phyloP scores from a whole-genome alignment of 2,797 vertebrate genomes.

The Trematomus bernacchii region DNA sequence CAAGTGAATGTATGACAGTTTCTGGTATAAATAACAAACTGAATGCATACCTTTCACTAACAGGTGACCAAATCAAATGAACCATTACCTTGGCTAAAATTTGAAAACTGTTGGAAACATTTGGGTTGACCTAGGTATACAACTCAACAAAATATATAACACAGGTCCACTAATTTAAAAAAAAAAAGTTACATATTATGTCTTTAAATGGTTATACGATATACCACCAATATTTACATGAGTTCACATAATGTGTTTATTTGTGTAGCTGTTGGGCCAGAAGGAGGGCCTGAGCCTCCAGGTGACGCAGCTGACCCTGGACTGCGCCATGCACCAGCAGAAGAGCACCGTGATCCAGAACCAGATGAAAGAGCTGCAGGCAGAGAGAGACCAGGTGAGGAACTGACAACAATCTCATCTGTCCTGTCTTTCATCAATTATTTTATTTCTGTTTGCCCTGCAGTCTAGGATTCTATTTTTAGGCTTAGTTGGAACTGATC shows the following conservation, averaged over 20 bases:
- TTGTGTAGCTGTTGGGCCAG: conserved; percentile 85
- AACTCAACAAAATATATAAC: too few species aligned
- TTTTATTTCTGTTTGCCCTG: not conserved
- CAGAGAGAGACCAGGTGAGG: conserved; percentile 90
- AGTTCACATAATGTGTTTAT: not conserved
- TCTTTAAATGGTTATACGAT: too few species aligned
- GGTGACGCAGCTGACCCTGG: conserved; percentile 85
- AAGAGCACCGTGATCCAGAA: conserved; percentile 85
- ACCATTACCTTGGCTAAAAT: too few species aligned
- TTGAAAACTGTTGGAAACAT: too few species aligned
- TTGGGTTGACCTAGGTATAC: too few species aligned
- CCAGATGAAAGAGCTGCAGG: conserved; percentile 88
- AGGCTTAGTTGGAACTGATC: not conserved
- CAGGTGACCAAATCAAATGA: too few species aligned
- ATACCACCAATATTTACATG: too few species aligned
- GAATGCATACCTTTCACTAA: too few species aligned
- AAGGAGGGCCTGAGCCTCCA: conserved; percentile 86
- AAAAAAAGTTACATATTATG: too few species aligned
- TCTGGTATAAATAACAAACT: too few species aligned
- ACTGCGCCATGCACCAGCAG: conserved; percentile 89
- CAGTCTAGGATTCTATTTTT: not conserved
- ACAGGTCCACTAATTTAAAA: too few species aligned
- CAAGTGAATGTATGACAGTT: too few species aligned
- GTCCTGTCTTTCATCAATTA: not conserved
- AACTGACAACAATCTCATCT: not conserved